Evolutionary conservation across 2,797 vertebrate species (phyloP), one percentile per base, ranked within the genome.

Genomic region (Melanotaenia parkinsoni): DNA sequence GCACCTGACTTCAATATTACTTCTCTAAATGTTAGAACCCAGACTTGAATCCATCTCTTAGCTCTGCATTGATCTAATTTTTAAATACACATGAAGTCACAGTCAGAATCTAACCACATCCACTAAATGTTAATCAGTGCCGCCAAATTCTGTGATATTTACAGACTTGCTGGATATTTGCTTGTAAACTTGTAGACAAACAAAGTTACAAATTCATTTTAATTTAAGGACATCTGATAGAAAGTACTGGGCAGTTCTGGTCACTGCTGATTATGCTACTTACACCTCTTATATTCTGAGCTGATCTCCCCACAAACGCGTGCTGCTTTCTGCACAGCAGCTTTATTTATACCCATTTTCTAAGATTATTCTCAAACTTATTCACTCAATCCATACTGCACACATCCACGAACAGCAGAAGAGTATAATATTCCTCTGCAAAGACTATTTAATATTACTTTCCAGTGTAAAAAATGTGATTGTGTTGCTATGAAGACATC

Each of bases 221-320:
- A 73, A 89, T 64, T 56, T 20, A 33, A 18, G 76, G 67, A 45
- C 68, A 61, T 63, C 10, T 35, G 72, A 83, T 67, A 74, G 77
- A 62, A 74, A 67, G 65, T 18, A 54, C 37, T 51, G 65, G 72
- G 60, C 47, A 37, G 63, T 60, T 72, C 43, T 57, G 66, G 66
- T 86, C 82, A 4, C 58, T 38, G 53, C 58, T 74, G 67, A 88
- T 88, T 80, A 78, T 20, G 0, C 69, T 3, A 43, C 76, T 24
- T 72, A 14, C 63, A 53, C 0, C 58, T 69, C 74, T 83, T 74
- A 77, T 70, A 80, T 71, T 35, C 18, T 35, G 40, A 40, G 69
- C 51, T 56, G 62, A 79, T 79, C 33, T 22, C 6, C 32, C 1
- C 51, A 47, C 1, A 70, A 60, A 72, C 58, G 61, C n/a, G 24